Evolutionary conservation across 2,888 invertebrate species (phyloP).

Genomic region (Smittia aterrima): DNA sequence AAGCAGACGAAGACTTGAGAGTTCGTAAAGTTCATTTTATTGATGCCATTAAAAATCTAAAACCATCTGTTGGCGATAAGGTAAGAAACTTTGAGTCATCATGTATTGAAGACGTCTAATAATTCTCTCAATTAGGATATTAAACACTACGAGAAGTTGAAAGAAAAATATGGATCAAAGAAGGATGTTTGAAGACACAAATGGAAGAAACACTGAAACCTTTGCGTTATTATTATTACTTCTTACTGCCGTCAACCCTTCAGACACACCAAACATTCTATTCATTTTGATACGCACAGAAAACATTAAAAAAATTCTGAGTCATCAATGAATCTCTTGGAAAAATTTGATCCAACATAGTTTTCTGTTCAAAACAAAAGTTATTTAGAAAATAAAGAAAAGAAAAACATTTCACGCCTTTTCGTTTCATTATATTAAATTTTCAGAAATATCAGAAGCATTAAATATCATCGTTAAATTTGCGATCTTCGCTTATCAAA

Average conservation of each 20-base stretch:
- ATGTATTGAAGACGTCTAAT: too few relatives aligned
- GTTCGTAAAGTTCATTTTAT: conserved; percentile 73
- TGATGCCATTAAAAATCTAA: conserved; percentile 71
- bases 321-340: too few relatives aligned
- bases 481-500: too few relatives aligned
- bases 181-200: not conserved
- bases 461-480: too few relatives aligned
- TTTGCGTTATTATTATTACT: not conserved
- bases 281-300: not conserved
- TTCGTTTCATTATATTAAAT: too few relatives aligned
- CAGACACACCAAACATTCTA: not conserved
- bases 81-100: conserved; percentile 50
- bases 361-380: too few relatives aligned
- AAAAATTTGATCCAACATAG: too few relatives aligned
- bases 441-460: too few relatives aligned
- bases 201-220: too few relatives aligned
- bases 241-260: not conserved
- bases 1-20: conserved; percentile 58
- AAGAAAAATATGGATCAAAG: conserved; percentile 61
- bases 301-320: too few relatives aligned
- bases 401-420: too few relatives aligned
- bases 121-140: conserved; percentile 59
- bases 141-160: conserved; percentile 71
- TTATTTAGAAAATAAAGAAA: too few relatives aligned
- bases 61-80: conserved; percentile 81